Conservation (phyloP, 2,888 invertebrate species). For the Drosophila percnosoma region DNA sequence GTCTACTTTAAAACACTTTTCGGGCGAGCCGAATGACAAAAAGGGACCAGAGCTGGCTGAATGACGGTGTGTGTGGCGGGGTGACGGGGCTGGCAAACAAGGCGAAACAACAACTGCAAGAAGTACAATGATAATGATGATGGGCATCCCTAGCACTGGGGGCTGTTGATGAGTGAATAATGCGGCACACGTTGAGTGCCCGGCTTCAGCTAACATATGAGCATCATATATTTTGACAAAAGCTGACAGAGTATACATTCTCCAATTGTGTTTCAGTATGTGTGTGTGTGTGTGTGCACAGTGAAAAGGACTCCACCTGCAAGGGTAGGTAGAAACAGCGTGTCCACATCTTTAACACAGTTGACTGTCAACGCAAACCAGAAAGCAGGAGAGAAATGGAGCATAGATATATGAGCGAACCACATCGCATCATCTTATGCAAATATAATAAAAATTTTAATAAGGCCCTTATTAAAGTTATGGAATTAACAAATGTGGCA, state of each 20-base stretch:
- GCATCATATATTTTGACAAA: constrained; percentile 75
- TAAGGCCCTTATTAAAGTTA: constrained; percentile 65
- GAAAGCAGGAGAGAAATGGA: constrained; percentile 14
- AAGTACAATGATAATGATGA: constrained; percentile 74
- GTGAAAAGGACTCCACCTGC: constrained; percentile 35
- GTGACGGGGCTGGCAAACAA: constrained; percentile 16
- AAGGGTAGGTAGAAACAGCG: constrained; percentile 32
- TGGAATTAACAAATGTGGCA: constrained; percentile 36
- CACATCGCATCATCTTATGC: constrained; percentile 17
- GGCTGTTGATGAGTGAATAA: constrained; percentile 73
- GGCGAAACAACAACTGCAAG: constrained; percentile 55
- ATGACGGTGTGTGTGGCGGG: not conserved
- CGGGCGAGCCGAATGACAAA: constrained; percentile 60
- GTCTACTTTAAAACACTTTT: constrained; percentile 71
- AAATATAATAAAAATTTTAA: constrained; percentile 54
- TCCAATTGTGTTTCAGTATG: constrained; percentile 8
- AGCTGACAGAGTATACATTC: constrained; percentile 42
- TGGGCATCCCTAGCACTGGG: constrained; percentile 63
- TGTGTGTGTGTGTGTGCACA: constrained; percentile 12
- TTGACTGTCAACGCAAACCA: constrained; percentile 65
- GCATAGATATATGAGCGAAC: not conserved
- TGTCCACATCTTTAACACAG: constrained; percentile 53
- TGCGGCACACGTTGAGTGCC: constrained; percentile 74
- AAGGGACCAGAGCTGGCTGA: constrained; percentile 46
- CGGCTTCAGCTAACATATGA: constrained; percentile 68